These are phyloP conservation scores for Eufriesea mexicana DNA, from an alignment of 1,140 invertebrate genomes.

Conservation along the genomic window DNA sequence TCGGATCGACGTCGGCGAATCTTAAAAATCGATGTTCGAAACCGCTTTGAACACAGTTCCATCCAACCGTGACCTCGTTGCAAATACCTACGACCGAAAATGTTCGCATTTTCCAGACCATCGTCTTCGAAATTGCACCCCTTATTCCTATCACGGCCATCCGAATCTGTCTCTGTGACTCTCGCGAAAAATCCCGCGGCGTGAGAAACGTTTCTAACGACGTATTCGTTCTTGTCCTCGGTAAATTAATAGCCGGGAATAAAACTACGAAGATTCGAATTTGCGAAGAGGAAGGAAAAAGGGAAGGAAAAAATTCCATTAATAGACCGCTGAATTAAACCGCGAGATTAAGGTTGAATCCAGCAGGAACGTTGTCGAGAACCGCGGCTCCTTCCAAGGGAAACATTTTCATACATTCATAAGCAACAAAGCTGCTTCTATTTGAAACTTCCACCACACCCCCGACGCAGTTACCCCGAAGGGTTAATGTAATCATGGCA, in stretches of 20 bases:
- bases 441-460: background rate
- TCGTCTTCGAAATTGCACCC: background rate
- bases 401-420: conserved; percentile 3
- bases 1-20: background rate
- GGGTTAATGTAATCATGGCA: background rate
- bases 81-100: background rate
- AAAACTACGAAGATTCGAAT: background rate
- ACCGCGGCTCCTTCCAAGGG: background rate
- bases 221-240: background rate
- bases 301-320: no score
- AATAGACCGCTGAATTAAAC: no score
- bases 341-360: background rate
- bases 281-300: background rate
- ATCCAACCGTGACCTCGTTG: background rate
- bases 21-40: background rate
- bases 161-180: background rate
- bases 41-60: background rate
- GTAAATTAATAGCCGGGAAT: background rate
- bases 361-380: background rate
- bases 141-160: no score
- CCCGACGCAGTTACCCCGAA: background rate
- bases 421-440: background rate
- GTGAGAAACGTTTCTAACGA: background rate
- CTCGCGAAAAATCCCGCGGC: background rate
- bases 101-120: background rate